phyloP scores from a whole-genome alignment of 2,113 vertebrate species.

The Sturnira hondurensis region DNA sequence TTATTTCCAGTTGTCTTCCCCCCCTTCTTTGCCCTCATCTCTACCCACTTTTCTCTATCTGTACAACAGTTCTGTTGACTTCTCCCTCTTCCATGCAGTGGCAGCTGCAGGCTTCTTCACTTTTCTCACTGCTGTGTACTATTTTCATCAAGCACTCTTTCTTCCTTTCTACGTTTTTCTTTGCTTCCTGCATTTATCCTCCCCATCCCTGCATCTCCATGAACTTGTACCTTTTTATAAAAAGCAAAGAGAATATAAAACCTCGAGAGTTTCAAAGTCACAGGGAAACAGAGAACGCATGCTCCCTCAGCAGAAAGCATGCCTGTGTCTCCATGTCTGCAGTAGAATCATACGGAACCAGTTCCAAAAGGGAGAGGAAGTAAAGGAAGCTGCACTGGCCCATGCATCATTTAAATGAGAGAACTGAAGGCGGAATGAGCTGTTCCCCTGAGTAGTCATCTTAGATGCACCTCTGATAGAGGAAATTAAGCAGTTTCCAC shows the following conservation, averaged over 20 bases:
- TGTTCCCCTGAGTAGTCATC: not conserved
- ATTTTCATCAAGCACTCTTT: not conserved
- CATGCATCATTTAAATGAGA: not conserved
- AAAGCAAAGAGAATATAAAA: slow-evolving; percentile 24
- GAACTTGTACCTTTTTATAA: slow-evolving; percentile 12
- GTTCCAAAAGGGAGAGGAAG: not conserved
- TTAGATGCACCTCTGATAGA: not conserved
- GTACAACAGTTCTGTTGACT: not conserved
- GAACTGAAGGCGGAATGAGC: not conserved
- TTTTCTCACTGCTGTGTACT: not conserved
- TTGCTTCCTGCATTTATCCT: slow-evolving; percentile 3
- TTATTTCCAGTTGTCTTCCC: not conserved
- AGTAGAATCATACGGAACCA: not conserved
- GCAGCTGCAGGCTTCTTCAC: not conserved
- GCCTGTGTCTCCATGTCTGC: not conserved
- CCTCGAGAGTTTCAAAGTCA: not conserved
- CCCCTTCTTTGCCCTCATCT: not conserved
- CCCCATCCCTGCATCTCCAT: not conserved
- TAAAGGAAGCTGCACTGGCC: not conserved
- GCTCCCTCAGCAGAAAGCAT: not conserved
- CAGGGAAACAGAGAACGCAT: not conserved
- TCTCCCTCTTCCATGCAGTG: not conserved
- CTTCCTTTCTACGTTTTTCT: not conserved
- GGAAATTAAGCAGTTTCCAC: not conserved
- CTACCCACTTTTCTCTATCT: not conserved